phyloP scores from a whole-genome alignment of 2,797 vertebrate species.

The Pipistrellus nathusii region DNA sequence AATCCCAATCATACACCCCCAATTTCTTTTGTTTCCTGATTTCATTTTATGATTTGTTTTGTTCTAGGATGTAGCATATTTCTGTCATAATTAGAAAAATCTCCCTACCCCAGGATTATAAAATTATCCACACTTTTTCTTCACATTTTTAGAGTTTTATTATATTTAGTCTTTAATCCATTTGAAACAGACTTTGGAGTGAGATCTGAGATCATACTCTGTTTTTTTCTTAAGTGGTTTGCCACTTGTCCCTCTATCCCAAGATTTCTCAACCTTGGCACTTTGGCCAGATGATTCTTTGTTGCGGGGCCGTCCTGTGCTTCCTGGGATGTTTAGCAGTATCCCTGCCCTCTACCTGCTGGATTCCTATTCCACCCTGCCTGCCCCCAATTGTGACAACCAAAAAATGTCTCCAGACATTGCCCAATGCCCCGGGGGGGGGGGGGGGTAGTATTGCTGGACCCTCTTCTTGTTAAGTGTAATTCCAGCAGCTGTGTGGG shows the following conservation, averaged over 20 bases:
- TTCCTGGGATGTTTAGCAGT: background rate
- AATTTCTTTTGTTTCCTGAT: background rate
- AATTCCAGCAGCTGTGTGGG: background rate
- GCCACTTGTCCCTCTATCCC: background rate
- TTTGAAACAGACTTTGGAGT: background rate
- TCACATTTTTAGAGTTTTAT: background rate
- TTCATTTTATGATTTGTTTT: slow-evolving; percentile 32
- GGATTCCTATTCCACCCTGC: background rate
- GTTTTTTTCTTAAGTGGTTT: slow-evolving; percentile 2
- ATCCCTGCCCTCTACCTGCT: background rate
- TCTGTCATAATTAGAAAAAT: slow-evolving; percentile 50
- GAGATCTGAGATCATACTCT: background rate
- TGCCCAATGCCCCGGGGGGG: background rate
- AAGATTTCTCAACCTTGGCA: background rate
- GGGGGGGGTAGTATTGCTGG: too few relatives aligned
- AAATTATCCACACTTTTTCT: slow-evolving; percentile 15
- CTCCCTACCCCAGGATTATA: background rate
- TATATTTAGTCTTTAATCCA: background rate
- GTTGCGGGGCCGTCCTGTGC: background rate
- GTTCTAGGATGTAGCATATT: background rate
- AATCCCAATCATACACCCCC: background rate
- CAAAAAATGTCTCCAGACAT: background rate
- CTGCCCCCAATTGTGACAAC: background rate
- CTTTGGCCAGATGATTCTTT: background rate
- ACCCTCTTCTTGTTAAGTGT: background rate